phyloP scores from a whole-genome alignment of 2,888 invertebrate species.

The Leptinotarsa tumamoca region DNA sequence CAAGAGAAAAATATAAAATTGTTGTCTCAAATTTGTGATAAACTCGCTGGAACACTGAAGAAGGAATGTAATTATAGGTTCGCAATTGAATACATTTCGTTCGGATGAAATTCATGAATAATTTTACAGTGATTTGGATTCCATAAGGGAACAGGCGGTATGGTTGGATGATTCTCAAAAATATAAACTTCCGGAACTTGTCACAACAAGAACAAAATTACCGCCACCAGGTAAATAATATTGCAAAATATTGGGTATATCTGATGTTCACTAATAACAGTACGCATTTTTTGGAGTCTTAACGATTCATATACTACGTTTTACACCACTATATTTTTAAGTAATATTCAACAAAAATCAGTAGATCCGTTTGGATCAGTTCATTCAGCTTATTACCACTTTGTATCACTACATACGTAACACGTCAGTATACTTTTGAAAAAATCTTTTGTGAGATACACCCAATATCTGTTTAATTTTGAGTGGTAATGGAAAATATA shows the following conservation, averaged over 20 bases:
- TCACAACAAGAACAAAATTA: constrained; percentile 74
- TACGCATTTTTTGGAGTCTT: neutral
- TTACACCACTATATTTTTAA: neutral
- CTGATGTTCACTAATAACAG: neutral
- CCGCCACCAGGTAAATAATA: constrained; percentile 72
- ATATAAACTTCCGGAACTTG: constrained; percentile 79
- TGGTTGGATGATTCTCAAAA: constrained; percentile 82
- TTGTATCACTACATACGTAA: no score
- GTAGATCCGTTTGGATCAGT: neutral
- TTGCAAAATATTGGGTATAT: constrained; percentile 1
- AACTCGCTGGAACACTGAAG: constrained; percentile 76
- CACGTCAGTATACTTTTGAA: no score
- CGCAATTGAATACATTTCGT: constrained; percentile 33
- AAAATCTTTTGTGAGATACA: neutral
- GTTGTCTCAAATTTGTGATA: constrained; percentile 74
- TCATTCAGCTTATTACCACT: no score
- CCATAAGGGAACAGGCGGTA: constrained; percentile 74
- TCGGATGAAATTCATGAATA: neutral
- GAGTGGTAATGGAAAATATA: constrained; percentile 15
- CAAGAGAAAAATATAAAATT: constrained; percentile 79
- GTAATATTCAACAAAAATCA: neutral
- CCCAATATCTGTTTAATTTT: neutral
- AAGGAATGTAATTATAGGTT: constrained; percentile 81
- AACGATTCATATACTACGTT: no score
- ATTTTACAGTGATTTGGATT: constrained; percentile 73